Conservation (phyloP, 2,888 invertebrate species). For the Nesidiocoris tenuis region DNA sequence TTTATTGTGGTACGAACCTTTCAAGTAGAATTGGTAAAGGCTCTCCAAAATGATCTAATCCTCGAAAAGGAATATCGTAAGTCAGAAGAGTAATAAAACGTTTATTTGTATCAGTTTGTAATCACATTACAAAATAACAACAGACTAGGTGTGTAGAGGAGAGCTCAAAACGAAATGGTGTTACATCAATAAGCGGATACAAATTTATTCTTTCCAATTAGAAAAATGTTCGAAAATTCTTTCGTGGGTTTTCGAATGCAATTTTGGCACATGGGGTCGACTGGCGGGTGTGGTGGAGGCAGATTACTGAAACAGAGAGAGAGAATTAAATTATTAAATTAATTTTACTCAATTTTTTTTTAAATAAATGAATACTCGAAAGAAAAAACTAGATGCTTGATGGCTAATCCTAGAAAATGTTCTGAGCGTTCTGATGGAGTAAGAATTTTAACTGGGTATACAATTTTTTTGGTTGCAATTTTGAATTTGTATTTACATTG, state of each 20-base stretch:
- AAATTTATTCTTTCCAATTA: not conserved
- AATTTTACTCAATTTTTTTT: no score
- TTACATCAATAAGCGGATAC: conserved; percentile 7
- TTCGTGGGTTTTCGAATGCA: not conserved
- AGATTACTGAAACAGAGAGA: not conserved
- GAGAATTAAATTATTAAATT: no score
- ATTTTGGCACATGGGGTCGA: not conserved
- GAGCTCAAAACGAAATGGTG: conserved; percentile 3
- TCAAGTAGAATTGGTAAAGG: not conserved
- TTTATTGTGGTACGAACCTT: not conserved
- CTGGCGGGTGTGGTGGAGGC: not conserved
- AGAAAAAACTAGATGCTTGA: no score
- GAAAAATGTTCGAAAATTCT: not conserved
- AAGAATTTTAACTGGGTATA: no score
- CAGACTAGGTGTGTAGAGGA: conserved; percentile 30
- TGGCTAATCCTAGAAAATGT: no score
- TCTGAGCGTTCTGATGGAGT: no score
- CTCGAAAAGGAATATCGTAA: not conserved
- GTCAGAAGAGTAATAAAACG: conserved; percentile 46
- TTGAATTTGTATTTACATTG: no score
- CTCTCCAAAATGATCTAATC: no score
- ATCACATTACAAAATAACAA: conserved; percentile 47
- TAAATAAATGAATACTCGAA: no score
- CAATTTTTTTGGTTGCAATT: no score
- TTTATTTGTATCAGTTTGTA: conserved; percentile 45